Evolutionary conservation across 2,888 invertebrate genomes (phyloP), one percentile per base, ranked within the genome.

Genomic region (Chorisops tibialis): DNA sequence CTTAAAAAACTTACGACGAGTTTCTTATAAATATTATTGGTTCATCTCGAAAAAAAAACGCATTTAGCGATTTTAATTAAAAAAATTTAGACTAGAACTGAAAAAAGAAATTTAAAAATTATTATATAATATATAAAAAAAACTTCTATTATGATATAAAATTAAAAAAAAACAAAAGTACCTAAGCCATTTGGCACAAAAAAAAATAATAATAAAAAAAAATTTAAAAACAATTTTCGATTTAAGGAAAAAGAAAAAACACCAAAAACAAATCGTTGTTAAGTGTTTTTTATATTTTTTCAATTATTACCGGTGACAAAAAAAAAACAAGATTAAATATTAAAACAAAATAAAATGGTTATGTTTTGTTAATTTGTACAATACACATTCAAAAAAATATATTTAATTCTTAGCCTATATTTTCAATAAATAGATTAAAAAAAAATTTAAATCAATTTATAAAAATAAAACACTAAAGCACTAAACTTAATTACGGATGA

Each of bases 221-320:
- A 21, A 19, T 24, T 12, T 22, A 14, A 18, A 47, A 37, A 48
- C 11, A 48, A 14, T 24, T 22, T n/a, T 18, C 30, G 35, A 58
- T 3, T 47, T 1, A 58, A 48, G 38, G 45, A 43, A 56, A 59
- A 59, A 37, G 48, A 9, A 21, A 41, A 59, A 47, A 59, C 47
- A 59, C 47, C 59, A 59, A 59, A 56, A 45, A 58, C 47, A 35
- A 21, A 24, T 16, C 22, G 22, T 21, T 47, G n/a, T n/a, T 19
- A 35, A 47, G 47, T 58, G 56, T 41, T 56, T 56, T n/a, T 45
- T 58, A 47, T 58, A 59, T 59, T 48, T 59, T 59, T 59, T 48
- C 59, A 59, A 59, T 41, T 41, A 41, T 14, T 14, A 16, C 41
- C n/a, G 16, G 21, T 14, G 21, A 12, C 37, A 37, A 22, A 7